Base-by-base conservation (phyloP, 2,888 invertebrate genomes). In the Rhagonycha lutea region DNA sequence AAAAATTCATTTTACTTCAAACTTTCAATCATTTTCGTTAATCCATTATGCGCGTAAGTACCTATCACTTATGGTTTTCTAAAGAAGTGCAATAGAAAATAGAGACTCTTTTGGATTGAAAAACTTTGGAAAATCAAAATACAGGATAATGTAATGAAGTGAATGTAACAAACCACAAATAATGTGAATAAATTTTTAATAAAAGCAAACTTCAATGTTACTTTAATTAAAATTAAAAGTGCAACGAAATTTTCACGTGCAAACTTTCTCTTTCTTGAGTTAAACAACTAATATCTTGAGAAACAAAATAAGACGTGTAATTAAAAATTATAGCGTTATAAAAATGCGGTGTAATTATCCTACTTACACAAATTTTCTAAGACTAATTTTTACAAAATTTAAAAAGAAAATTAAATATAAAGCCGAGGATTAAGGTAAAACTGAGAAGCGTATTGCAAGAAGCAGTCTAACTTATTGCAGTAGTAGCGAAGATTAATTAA, bases 401-500 rank as follows among this genome's bases (percentile, higher is more conserved):
- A 68, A 68, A 72, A 72, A 68, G 68, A 60, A 61, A 72, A 14
- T 28, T 68, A 14, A 72, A 68, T 61, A 61, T 60, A 72, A 72
- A 68, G 61, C 24, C 14, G 23, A 11, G 68, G 18, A 68, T 72
- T 61, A 28, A 28, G 61, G 24, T 72, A 26, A 61, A 72, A 72
- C 61, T 61, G 12, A 61, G 68, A 61, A 68, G 61, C 14, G 68
- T 72, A 68, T 60, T 71, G 32, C 65, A 65, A 65, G 65, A 14
- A 60, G 65, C 65, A 71, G 60, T 60, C 71, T 71, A 61, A 72
- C 67, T 72, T 72, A 68, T 68, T 72, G 61, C 72, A 60, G 61
- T 68, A 61, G 68, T 67, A 68, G 72, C 61, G 61, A 26, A 72
- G 68, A 72, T 72, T 72, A 72, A 72, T 72, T 72, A 72, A 72